Evolutionary conservation across 1,140 invertebrate species (phyloP).

Genomic region (Penaeus chinensis): DNA sequence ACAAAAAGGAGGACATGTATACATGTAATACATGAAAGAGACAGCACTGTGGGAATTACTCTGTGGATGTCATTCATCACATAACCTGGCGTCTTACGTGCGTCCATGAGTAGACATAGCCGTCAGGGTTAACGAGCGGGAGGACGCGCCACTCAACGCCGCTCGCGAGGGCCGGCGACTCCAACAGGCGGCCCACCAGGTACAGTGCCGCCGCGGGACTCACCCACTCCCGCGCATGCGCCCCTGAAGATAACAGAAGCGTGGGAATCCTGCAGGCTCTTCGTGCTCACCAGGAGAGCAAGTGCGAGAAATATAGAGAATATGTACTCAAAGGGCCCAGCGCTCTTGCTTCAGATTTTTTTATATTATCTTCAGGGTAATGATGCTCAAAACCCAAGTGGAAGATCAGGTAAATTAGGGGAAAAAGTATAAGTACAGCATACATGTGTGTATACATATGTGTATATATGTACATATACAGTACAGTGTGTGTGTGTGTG

Average conservation of each 20-base stretch:
- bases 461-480: no score
- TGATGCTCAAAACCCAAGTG: no score
- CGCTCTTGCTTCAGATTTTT: no score
- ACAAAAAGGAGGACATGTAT: background rate
- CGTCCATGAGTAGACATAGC: constrained; percentile 69
- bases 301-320: no score
- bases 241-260: constrained; percentile 56
- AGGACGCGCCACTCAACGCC: constrained; percentile 68
- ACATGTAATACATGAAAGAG: background rate
- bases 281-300: background rate
- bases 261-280: no score
- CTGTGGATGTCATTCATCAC: background rate
- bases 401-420: no score
- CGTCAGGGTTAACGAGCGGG: constrained; percentile 68
- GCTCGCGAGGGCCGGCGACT: constrained; percentile 67
- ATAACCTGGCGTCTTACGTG: background rate
- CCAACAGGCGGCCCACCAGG: constrained; percentile 74
- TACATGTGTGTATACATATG: background rate
- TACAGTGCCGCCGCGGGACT: constrained; percentile 74
- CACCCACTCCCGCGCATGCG: constrained; percentile 78
- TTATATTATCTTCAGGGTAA: no score
- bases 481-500: no score
- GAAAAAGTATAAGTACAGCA: no score
- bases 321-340: no score
- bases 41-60: background rate